phyloP scores from a whole-genome alignment of 2,888 invertebrate species.

The Ferdinandea cuprea region DNA sequence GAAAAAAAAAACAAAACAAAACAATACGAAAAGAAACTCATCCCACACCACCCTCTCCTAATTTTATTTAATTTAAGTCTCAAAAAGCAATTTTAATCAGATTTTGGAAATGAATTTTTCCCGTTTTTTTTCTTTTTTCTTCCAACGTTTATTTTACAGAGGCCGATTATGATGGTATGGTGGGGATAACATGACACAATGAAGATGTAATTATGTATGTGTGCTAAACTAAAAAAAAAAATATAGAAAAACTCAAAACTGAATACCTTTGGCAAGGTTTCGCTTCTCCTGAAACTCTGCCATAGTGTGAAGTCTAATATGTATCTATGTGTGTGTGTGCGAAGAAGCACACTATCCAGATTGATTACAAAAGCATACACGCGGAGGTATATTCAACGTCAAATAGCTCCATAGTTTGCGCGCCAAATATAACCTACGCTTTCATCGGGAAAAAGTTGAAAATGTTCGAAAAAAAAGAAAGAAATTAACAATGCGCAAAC shows the following conservation, averaged over 20 bases:
- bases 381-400: slow-evolving; percentile 73
- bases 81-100: slow-evolving; percentile 81
- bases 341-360: slow-evolving; percentile 26
- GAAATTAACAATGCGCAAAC: slow-evolving; percentile 49
- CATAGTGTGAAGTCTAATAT: slow-evolving; percentile 49
- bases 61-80: slow-evolving; percentile 42
- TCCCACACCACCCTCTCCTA: slow-evolving; percentile 15
- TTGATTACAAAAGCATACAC: slow-evolving; percentile 67
- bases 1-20: slow-evolving; percentile 10
- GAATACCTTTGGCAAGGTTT: slow-evolving; percentile 62
- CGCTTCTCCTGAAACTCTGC: slow-evolving; percentile 51
- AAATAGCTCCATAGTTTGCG: slow-evolving; percentile 72
- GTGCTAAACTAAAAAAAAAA: slow-evolving; percentile 59
- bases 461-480: no score
- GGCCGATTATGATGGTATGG: slow-evolving; percentile 90
- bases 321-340: no score
- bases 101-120: slow-evolving; percentile 80
- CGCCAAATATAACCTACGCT: slow-evolving; percentile 37
- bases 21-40: slow-evolving; percentile 12
- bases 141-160: slow-evolving; percentile 86
- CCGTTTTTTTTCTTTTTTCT: slow-evolving; percentile 83
- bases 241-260: slow-evolving; percentile 1
- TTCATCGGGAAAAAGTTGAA: slow-evolving; percentile 33
- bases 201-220: slow-evolving; percentile 75
- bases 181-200: slow-evolving; percentile 81